Evolutionary conservation across 2,888 invertebrate species (phyloP), one percentile per base, ranked within the genome.

Genomic region (Drosophila nr. perissopoda): DNA sequence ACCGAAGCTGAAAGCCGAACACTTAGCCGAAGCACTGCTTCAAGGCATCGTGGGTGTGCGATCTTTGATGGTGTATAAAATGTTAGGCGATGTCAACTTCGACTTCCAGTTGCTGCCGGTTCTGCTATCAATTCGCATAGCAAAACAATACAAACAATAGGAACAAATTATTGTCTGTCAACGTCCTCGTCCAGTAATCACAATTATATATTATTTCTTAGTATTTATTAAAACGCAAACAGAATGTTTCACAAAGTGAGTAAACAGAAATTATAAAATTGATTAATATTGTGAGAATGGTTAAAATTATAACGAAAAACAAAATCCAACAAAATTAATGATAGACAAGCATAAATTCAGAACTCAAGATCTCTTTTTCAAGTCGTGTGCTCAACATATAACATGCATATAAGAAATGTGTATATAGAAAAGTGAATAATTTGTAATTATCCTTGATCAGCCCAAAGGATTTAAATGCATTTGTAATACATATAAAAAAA

Each of bases 101-200:
- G 52, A 71, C 78, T 73, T 67, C 73, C 90, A 85, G 85, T 85
- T 73, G 83, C 71, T 54, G 81, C 69, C 81, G 80, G 85, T 82
- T 69, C 61, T 58, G 76, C 85, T 61, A 79, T 68, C 74, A 78
- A 81, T 38, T 63, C 73, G 62, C 67, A 76, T 63, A 63, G 51
- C 62, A 69, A 71, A 67, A 67, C 40, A 60, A 40, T 8, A 57
- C 16, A 42, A n/a, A 38, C n/a, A 57, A 29, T n/a, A 57, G 16
- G 38, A 38, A 53, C 40, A 45, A 13, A 45, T 48, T 58, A 25
- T 54, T 31, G 65, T 36, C 77, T 48, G 76, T 78, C 59, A 73
- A 73, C 73, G 76, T 67, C 56, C 67, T 77, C 80, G 73, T 45
- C 54, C 48, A 60, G 27, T 38, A 57, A 76, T 61, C 60, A 34